Evolutionary conservation across 2,888 invertebrate species (phyloP).

Genomic region (Nomada lathburiana): DNA sequence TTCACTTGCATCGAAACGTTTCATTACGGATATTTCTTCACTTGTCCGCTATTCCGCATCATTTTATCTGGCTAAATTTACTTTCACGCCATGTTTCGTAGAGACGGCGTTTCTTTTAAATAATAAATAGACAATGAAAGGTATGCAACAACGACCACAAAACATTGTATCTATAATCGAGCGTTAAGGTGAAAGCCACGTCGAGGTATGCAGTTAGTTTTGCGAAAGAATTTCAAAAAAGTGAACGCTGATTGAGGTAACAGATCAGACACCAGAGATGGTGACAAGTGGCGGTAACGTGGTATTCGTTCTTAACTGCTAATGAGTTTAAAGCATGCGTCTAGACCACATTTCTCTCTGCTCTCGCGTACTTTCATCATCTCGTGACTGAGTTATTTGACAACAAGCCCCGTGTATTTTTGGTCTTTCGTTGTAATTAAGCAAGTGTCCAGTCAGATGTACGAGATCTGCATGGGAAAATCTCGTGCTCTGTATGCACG

Average conservation of each 20-base stretch:
- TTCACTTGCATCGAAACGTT: too few species aligned
- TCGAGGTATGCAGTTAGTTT: constrained; percentile 5
- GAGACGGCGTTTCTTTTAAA: background rate
- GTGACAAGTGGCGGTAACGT: constrained; percentile 52
- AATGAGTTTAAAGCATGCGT: constrained; percentile 58
- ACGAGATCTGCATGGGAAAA: background rate
- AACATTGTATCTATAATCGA: background rate
- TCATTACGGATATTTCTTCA: background rate
- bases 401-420: constrained; percentile 48
- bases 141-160: constrained; percentile 1
- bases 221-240: constrained; percentile 2
- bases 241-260: constrained; percentile 45
- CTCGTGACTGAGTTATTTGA: constrained; percentile 31
- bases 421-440: constrained; percentile 39
- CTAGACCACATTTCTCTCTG: constrained; percentile 34
- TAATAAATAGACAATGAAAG: background rate
- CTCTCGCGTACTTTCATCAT: constrained; percentile 24
- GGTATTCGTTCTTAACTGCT: constrained; percentile 50
- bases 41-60: background rate
- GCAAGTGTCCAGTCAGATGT: constrained; percentile 4
- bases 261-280: constrained; percentile 28
- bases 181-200: constrained; percentile 28
- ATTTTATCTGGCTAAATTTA: constrained; percentile 1
- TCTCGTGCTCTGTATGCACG: background rate
- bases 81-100: constrained; percentile 1